Conservation (phyloP, 2,888 invertebrate species). For the Ethmia dodecea region DNA sequence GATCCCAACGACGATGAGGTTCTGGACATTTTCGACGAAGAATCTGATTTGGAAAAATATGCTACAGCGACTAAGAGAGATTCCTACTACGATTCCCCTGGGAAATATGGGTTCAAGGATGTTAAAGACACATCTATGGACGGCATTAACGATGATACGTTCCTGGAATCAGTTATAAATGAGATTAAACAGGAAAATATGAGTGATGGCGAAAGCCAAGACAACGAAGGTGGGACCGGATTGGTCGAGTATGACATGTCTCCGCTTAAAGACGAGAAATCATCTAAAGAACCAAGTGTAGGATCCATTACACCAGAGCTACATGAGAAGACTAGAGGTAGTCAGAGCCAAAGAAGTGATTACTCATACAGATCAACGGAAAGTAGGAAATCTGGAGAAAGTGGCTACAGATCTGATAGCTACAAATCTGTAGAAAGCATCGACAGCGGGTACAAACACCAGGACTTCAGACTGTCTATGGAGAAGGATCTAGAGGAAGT, state of each 20-base stretch:
- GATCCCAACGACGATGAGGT: conserved; percentile 53
- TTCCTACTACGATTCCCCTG: conserved; percentile 35
- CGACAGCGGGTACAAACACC: conserved; percentile 11
- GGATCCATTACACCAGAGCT: conserved; percentile 58
- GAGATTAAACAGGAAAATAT: conserved; percentile 62
- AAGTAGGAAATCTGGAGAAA: conserved; percentile 21
- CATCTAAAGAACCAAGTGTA: conserved; percentile 20
- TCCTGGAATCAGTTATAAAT: conserved; percentile 64
- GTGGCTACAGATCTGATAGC: conserved; percentile 20
- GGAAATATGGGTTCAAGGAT: conserved; percentile 33
- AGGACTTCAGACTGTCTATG: conserved; percentile 36
- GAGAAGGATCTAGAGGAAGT: conserved; percentile 43
- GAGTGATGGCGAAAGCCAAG: conserved; percentile 50
- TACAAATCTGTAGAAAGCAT: conserved; percentile 32
- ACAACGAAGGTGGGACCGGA: no score
- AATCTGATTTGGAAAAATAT: conserved; percentile 34
- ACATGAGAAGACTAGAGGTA: conserved; percentile 37
- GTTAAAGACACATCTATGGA: conserved; percentile 44
- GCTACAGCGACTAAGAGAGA: conserved; percentile 27
- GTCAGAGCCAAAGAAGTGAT: conserved; percentile 37
- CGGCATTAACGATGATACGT: conserved; percentile 54
- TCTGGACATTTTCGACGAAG: conserved; percentile 53
- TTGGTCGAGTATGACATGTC: conserved; percentile 66
- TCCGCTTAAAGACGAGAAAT: conserved; percentile 37
- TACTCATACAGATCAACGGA: conserved; percentile 35